phyloP scores from a whole-genome alignment of 2,797 vertebrate species.

The Natrix natrix region DNA sequence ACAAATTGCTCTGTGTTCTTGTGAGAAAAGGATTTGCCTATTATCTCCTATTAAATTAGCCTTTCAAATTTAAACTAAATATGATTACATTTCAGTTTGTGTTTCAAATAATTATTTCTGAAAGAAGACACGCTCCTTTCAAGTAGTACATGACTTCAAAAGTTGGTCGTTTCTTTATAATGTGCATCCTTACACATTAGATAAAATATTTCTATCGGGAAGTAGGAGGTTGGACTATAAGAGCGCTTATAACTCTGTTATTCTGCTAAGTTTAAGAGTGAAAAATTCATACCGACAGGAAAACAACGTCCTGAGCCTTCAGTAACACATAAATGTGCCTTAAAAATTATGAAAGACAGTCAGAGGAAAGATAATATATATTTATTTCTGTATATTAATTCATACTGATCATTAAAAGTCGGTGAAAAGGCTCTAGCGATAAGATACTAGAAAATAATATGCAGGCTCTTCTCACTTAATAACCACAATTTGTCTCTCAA shows the following conservation, averaged over 20 bases:
- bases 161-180: constrained; percentile 8
- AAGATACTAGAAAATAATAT: not conserved
- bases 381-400: not conserved
- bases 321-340: not conserved
- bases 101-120: constrained; percentile 33
- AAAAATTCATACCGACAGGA: not conserved
- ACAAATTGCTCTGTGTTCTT: constrained; percentile 21
- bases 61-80: constrained; percentile 37
- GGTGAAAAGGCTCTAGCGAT: not conserved
- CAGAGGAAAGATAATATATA: not conserved
- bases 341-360: not conserved
- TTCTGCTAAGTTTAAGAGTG: not conserved
- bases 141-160: not conserved
- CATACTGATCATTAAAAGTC: not conserved
- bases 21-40: constrained; percentile 23
- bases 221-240: not conserved
- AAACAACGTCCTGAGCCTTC: not conserved
- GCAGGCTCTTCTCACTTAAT: not conserved
- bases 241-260: not conserved
- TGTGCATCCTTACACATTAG: not conserved
- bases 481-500: not conserved
- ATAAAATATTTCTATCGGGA: not conserved
- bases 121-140: constrained; percentile 3
- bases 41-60: constrained; percentile 31
- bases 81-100: constrained; percentile 35